phyloP scores from a whole-genome alignment of 2,797 vertebrate species.

The Chanos chanos region DNA sequence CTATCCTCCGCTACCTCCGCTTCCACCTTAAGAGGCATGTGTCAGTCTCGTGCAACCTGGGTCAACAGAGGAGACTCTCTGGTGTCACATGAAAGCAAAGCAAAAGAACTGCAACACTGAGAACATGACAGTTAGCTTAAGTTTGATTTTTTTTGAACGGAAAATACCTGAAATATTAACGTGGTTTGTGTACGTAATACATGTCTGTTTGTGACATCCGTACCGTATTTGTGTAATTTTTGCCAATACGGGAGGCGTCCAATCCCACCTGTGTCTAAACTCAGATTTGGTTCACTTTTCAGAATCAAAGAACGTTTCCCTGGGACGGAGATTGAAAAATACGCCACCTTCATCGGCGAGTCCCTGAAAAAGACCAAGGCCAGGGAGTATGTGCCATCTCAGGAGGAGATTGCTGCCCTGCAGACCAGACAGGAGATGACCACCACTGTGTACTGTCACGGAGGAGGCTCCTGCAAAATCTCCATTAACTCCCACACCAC shows the following conservation, averaged over 20 bases:
- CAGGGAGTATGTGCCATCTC: constrained; percentile 88
- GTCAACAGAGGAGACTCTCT: not conserved
- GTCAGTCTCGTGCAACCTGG: not conserved
- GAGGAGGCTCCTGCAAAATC: constrained; percentile 93
- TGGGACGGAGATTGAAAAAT: constrained; percentile 83
- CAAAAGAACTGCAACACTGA: too few species aligned
- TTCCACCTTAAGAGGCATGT: constrained; percentile 87
- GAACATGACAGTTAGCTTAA: too few species aligned
- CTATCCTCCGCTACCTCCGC: constrained; percentile 88
- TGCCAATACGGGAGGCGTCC: too few species aligned
- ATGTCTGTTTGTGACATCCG: too few species aligned
- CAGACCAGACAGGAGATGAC: constrained; percentile 88
- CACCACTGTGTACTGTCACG: constrained; percentile 91
- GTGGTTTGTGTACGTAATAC: too few species aligned
- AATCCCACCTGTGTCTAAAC: not conserved
- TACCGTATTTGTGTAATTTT: too few species aligned
- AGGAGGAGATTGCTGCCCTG: constrained; percentile 89
- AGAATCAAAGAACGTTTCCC: constrained; percentile 85
- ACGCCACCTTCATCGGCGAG: constrained; percentile 82
- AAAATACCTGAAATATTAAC: too few species aligned
- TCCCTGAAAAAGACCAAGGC: constrained; percentile 89
- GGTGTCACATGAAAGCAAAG: too few species aligned
- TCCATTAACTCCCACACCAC: constrained; percentile 94
- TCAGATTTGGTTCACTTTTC: constrained; percentile 13
- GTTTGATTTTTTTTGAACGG: too few species aligned